Percentiles rank a stretch among this genome's conserved stretches.
phyloP scores from a whole-genome alignment of 2,888 invertebrate species.

The Frankliniella fusca region DNA sequence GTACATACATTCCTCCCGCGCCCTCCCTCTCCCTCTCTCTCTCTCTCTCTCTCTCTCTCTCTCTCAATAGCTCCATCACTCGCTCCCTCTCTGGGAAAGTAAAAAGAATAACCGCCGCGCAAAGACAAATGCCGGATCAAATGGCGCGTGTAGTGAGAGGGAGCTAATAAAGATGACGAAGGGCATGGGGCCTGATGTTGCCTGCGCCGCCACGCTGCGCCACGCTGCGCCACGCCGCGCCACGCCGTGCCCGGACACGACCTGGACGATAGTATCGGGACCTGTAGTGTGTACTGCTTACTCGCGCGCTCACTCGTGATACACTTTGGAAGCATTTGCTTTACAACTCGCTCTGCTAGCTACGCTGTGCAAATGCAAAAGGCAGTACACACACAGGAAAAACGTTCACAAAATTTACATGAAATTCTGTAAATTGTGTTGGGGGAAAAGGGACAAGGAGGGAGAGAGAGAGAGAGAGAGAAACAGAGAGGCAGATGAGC shows the following conservation, averaged over 20 bases:
- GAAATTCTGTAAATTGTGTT: no score
- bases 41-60: conserved; percentile 3
- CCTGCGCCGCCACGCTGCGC: not conserved
- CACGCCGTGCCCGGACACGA: not conserved
- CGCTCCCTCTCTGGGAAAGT: not conserved
- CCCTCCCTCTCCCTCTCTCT: not conserved
- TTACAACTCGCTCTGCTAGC: no score
- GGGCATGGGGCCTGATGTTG: not conserved
- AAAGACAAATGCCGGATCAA: conserved; percentile 6
- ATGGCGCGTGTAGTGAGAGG: not conserved
- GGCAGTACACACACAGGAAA: not conserved
- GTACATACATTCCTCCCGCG: not conserved
- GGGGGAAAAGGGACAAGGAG: no score
- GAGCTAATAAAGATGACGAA: not conserved
- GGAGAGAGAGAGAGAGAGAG: no score
- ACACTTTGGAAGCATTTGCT: no score
- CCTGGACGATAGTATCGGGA: not conserved
- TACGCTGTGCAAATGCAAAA: not conserved
- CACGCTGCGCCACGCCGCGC: not conserved
- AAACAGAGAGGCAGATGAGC: no score
- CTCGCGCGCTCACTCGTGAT: not conserved
- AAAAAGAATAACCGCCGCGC: not conserved
- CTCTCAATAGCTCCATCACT: not conserved
- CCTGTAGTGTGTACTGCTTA: not conserved
- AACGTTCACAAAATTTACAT: no score